A percentile compares a stretch with the other conserved stretches of the same genome.
These are phyloP conservation scores for Craseonycteris thonglongyai DNA, from an alignment of 2,113 vertebrate genomes.

Conservation along the genomic window DNA sequence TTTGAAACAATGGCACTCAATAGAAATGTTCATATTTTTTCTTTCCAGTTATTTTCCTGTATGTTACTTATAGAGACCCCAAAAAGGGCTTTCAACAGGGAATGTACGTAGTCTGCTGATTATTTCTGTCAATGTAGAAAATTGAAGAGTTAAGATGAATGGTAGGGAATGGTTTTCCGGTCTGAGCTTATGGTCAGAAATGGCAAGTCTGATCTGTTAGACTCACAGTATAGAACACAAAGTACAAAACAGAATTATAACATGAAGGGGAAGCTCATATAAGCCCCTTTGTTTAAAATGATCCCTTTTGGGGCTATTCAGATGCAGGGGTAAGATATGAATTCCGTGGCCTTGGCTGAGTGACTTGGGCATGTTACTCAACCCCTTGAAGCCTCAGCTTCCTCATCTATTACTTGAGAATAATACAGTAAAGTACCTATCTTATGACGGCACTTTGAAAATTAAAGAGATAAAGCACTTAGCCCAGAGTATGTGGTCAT, in stretches of 20 bases:
- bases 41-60: background rate
- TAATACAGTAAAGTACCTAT: background rate
- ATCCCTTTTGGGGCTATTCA: background rate
- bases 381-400: constrained; percentile 20
- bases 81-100: background rate
- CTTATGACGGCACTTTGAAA: constrained; percentile 35
- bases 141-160: background rate
- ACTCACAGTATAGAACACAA: background rate
- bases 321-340: background rate
- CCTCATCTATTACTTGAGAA: constrained; percentile 35
- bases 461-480: background rate
- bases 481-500: background rate
- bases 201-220: background rate
- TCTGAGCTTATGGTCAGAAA: background rate
- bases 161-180: background rate
- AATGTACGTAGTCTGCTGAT: background rate
- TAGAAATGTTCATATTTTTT: background rate
- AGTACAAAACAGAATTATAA: background rate
- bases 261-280: background rate
- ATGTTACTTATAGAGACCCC: background rate
- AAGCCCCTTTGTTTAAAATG: constrained; percentile 16
- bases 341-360: constrained; percentile 26
- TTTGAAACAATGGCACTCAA: background rate
- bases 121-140: background rate
- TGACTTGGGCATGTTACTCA: constrained; percentile 9